phyloP scores from a whole-genome alignment of 2,888 invertebrate genomes.

The Phania funesta region DNA sequence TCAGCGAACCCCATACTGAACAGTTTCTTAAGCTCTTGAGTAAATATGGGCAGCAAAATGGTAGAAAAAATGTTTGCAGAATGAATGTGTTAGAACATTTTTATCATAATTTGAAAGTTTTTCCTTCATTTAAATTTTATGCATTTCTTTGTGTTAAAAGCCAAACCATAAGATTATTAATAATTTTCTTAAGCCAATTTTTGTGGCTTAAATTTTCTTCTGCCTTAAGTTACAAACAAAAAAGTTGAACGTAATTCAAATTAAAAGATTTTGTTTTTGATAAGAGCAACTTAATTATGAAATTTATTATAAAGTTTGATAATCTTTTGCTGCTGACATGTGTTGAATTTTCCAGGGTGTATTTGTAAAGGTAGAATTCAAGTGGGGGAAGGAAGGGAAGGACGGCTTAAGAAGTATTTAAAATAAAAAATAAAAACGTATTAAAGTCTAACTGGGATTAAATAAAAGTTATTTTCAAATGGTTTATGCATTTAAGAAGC shows the following conservation, averaged over 20 bases:
- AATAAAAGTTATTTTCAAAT: no score
- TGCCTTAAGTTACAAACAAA: not conserved
- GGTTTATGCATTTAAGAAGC: no score
- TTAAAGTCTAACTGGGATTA: no score
- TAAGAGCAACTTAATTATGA: slow-evolving; percentile 41
- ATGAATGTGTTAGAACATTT: slow-evolving; percentile 26
- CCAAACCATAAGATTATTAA: slow-evolving; percentile 57
- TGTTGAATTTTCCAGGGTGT: not conserved
- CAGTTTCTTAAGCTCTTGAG: slow-evolving; percentile 47
- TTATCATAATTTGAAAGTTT: slow-evolving; percentile 3
- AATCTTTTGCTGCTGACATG: slow-evolving; percentile 4
- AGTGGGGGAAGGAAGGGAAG: no score
- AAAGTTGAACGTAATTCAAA: slow-evolving; percentile 38
- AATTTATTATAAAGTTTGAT: slow-evolving; percentile 45
- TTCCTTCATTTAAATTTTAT: not conserved
- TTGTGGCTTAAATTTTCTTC: slow-evolving; percentile 19
- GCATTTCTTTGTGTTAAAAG: slow-evolving; percentile 44
- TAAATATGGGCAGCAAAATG: slow-evolving; percentile 41
- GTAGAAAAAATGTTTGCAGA: not conserved
- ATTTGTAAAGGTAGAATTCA: not conserved
- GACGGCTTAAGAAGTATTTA: not conserved
- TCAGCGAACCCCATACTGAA: slow-evolving; percentile 33
- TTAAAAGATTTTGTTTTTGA: slow-evolving; percentile 29
- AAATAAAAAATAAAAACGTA: no score
- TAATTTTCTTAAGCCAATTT: slow-evolving; percentile 52